A percentile compares a stretch with the other conserved stretches of the same genome.
Conservation (phyloP, 2,888 invertebrate genomes). For the Gymnoscelis rufifasciata region DNA sequence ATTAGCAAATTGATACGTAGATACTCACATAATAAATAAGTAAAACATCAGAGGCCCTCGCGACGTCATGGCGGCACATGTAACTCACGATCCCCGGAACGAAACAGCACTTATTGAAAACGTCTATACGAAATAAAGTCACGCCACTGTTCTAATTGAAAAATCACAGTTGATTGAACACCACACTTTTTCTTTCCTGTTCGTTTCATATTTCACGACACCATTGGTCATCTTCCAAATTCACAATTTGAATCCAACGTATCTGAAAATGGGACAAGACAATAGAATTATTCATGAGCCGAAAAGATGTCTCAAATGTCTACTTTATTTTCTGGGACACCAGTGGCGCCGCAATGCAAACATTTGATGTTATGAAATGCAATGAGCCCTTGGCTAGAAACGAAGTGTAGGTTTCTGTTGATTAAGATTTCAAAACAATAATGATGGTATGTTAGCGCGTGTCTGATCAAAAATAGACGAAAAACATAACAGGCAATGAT, state of each 20-base stretch:
- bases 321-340: constrained; percentile 29
- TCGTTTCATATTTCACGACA: constrained; percentile 42
- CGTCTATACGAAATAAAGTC: constrained; percentile 40
- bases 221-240: constrained; percentile 46
- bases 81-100: constrained; percentile 46
- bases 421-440: constrained; percentile 29
- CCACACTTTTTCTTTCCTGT: constrained; percentile 29
- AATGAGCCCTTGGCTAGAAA: constrained; percentile 23
- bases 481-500: constrained; percentile 57
- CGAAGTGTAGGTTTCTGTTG: constrained; percentile 19
- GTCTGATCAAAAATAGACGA: constrained; percentile 50
- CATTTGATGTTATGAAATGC: constrained; percentile 33
- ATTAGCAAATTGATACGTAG: neutral
- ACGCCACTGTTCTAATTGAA: constrained; percentile 40
- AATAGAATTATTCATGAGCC: constrained; percentile 35
- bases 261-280: constrained; percentile 45
- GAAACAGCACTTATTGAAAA: constrained; percentile 44
- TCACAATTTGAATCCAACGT: constrained; percentile 25
- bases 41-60: constrained; percentile 50
- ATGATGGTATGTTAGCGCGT: constrained; percentile 31
- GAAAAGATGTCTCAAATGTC: constrained; percentile 36
- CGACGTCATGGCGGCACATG: constrained; percentile 45
- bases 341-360: constrained; percentile 37
- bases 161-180: constrained; percentile 41
- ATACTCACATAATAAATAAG: constrained; percentile 63